Conservation (phyloP, 2,797 vertebrate species). For the Catostomus latipinnis region DNA sequence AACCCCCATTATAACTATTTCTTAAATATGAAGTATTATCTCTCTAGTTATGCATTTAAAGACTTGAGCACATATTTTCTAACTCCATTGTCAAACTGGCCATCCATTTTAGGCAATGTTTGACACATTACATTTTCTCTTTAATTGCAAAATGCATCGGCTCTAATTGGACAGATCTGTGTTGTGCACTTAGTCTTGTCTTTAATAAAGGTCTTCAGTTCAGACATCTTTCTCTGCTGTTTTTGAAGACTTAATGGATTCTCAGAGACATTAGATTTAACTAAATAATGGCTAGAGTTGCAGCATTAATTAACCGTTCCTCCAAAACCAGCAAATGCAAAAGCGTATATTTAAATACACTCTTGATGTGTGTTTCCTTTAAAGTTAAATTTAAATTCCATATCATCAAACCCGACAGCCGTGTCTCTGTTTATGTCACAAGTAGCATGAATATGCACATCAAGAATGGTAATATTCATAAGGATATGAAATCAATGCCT, state of each 20-base stretch:
- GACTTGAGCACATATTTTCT: slow-evolving; percentile 31
- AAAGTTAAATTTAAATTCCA: slow-evolving; percentile 29
- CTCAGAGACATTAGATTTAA: slow-evolving; percentile 61
- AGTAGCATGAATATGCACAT: slow-evolving; percentile 50
- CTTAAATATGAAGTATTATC: slow-evolving; percentile 36
- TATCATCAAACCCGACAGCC: slow-evolving; percentile 51
- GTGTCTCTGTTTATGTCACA: slow-evolving; percentile 43
- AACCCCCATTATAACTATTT: slow-evolving; percentile 14
- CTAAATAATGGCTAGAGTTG: slow-evolving; percentile 59
- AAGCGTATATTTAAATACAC: slow-evolving; percentile 61
- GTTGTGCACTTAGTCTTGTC: slow-evolving; percentile 59
- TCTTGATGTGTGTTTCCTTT: slow-evolving; percentile 55
- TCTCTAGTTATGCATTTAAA: slow-evolving; percentile 46
- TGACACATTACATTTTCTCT: slow-evolving; percentile 56
- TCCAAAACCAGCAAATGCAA: slow-evolving; percentile 58
- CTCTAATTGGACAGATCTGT: slow-evolving; percentile 56
- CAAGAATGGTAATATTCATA: slow-evolving; percentile 42
- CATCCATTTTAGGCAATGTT: slow-evolving; percentile 45
- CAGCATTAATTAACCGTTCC: slow-evolving; percentile 59
- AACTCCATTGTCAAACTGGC: slow-evolving; percentile 51
- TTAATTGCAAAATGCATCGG: slow-evolving; percentile 59
- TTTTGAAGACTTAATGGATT: slow-evolving; percentile 65
- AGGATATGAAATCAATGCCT: slow-evolving; percentile 35
- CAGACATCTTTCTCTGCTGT: slow-evolving; percentile 52
- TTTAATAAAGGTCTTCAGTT: slow-evolving; percentile 51